A percentile compares a stretch with the other conserved stretches of the same genome.
Evolutionary conservation across 2,113 vertebrate species (phyloP).

Genomic region (Arothron firmamentum): DNA sequence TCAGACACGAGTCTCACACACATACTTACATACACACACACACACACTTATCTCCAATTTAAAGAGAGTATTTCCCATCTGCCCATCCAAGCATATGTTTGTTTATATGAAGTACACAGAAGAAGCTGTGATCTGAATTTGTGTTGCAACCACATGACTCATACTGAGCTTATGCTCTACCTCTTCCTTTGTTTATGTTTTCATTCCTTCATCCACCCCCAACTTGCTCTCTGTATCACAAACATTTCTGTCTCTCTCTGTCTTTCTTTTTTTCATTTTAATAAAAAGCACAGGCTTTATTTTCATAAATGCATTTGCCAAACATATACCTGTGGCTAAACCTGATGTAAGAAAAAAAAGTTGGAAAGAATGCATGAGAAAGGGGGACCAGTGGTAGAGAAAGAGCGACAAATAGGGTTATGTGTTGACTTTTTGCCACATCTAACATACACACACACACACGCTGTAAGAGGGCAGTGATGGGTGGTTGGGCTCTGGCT

Average conservation of each 20-base stretch:
- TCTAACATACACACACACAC: constrained; percentile 38
- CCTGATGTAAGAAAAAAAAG: not conserved
- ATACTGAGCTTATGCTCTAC: constrained; percentile 30
- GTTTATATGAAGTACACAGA: constrained; percentile 56
- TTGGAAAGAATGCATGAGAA: not conserved
- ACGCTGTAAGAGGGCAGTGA: constrained; percentile 53
- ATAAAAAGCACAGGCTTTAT: constrained; percentile 3
- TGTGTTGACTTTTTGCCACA: constrained; percentile 61
- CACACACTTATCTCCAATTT: constrained; percentile 26
- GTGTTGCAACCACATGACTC: constrained; percentile 48
- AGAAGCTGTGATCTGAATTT: constrained; percentile 54
- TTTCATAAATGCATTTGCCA: constrained; percentile 15
- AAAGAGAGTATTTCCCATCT: constrained; percentile 44
- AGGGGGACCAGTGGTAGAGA: constrained; percentile 9
- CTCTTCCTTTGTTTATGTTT: constrained; percentile 56
- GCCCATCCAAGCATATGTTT: constrained; percentile 37
- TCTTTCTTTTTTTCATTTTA: constrained; percentile 23
- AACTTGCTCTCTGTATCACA: constrained; percentile 28
- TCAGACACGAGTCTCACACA: constrained; percentile 33
- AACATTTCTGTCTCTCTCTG: constrained; percentile 13
- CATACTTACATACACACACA: constrained; percentile 8
- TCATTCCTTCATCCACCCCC: constrained; percentile 43
- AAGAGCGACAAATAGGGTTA: constrained; percentile 34
- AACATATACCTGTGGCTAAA: constrained; percentile 16
- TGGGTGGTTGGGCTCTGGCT: constrained; percentile 63